These are phyloP conservation scores for Diploptera punctata DNA, from an alignment of 2,888 invertebrate species.

Conservation along the genomic window DNA sequence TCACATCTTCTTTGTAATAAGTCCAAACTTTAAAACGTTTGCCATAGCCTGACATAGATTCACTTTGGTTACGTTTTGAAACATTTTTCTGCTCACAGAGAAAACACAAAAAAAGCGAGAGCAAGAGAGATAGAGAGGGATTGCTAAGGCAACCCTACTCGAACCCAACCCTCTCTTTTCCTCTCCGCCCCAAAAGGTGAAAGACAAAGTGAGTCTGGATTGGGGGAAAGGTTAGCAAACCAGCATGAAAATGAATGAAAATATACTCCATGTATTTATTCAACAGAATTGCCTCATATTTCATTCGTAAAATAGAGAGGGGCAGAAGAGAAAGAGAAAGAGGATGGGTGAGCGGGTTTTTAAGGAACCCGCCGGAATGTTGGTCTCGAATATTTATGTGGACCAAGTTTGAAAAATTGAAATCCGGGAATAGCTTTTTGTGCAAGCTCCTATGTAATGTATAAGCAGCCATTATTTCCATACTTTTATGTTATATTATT, in stretches of 20 bases:
- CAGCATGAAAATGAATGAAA: slow-evolving; percentile 52
- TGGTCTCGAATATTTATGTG: slow-evolving; percentile 36
- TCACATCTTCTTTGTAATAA: no score
- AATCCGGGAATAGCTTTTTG: slow-evolving; percentile 39
- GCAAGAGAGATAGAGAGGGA: not conserved
- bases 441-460: slow-evolving; percentile 30
- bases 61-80: slow-evolving; percentile 29
- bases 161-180: no score
- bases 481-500: slow-evolving; percentile 19
- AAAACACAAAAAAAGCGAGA: slow-evolving; percentile 14
- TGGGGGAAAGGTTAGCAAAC: slow-evolving; percentile 36
- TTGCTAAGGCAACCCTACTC: slow-evolving; percentile 19
- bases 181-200: slow-evolving; percentile 34
- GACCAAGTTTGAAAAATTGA: slow-evolving; percentile 42
- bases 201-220: slow-evolving; percentile 38
- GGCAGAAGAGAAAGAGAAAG: slow-evolving; percentile 34
- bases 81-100: no score
- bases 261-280: slow-evolving; percentile 68
- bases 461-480: slow-evolving; percentile 30
- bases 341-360: slow-evolving; percentile 30
- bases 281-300: slow-evolving; percentile 68
- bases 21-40: slow-evolving; percentile 28
- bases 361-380: slow-evolving; percentile 32
- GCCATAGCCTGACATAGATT: slow-evolving; percentile 32
- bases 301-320: slow-evolving; percentile 62